Conservation (phyloP, 2,797 vertebrate species). For the Sparidentex hasta region DNA sequence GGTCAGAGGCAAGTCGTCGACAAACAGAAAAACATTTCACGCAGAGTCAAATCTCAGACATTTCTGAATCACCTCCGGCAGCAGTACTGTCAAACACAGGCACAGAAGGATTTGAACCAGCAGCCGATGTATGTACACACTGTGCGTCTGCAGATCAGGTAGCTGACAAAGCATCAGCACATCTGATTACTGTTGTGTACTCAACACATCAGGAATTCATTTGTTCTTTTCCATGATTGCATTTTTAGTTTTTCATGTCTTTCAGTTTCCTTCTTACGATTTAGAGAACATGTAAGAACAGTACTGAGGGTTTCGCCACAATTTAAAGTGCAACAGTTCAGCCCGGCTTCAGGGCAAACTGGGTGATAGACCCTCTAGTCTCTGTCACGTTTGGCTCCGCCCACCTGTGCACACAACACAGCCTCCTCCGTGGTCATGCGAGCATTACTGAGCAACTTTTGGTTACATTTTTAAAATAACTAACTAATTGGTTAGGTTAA, state of each 20-base stretch:
- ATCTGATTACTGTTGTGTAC: constrained; percentile 28
- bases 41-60: constrained; percentile 12
- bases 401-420: too few species aligned
- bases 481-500: too few species aligned
- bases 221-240: background rate
- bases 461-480: too few species aligned
- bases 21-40: constrained; percentile 32
- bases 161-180: constrained; percentile 30
- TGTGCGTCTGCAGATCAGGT: constrained; percentile 26
- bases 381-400: too few species aligned
- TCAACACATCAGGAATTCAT: background rate
- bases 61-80: constrained; percentile 13
- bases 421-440: too few species aligned
- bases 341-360: too few species aligned
- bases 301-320: background rate
- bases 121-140: constrained; percentile 27
- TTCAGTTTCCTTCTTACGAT: background rate
- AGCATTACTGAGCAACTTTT: too few species aligned
- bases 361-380: too few species aligned
- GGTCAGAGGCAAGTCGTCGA: constrained; percentile 19
- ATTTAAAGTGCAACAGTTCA: background rate
- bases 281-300: background rate
- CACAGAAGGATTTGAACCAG: constrained; percentile 15
- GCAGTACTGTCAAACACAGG: constrained; percentile 3
- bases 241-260: background rate